Evolutionary conservation across 2,888 invertebrate species (phyloP).

Genomic region (Tenthredo notha): DNA sequence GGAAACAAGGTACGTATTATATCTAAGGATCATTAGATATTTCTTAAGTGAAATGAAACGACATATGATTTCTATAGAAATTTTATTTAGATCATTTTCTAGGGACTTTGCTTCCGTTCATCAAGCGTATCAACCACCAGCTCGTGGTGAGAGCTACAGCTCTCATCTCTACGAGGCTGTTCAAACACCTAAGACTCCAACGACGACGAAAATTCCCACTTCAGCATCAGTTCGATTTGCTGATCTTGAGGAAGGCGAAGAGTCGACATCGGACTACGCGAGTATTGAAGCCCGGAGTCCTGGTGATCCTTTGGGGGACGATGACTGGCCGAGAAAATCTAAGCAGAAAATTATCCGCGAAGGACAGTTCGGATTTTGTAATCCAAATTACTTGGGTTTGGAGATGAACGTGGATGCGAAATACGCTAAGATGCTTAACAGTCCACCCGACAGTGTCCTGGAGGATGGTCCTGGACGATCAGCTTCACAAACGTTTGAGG

Average conservation of each 20-base stretch:
- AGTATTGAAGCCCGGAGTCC: slow-evolving; percentile 83
- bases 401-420: slow-evolving; percentile 77
- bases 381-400: slow-evolving; percentile 88
- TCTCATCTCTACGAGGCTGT: slow-evolving; percentile 81
- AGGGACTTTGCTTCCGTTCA: slow-evolving; percentile 79
- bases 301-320: slow-evolving; percentile 75
- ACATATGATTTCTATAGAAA: not conserved
- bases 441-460: slow-evolving; percentile 84
- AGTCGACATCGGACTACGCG: slow-evolving; percentile 88
- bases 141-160: slow-evolving; percentile 81
- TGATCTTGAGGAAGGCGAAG: slow-evolving; percentile 80
- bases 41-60: not conserved
- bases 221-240: slow-evolving; percentile 83
- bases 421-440: slow-evolving; percentile 80
- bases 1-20: slow-evolving; percentile 23
- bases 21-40: not conserved
- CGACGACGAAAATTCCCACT: slow-evolving; percentile 78
- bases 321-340: slow-evolving; percentile 70
- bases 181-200: slow-evolving; percentile 76
- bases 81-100: slow-evolving; percentile 51
- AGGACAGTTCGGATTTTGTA: slow-evolving; percentile 85
- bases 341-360: slow-evolving; percentile 71
- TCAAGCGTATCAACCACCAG: slow-evolving; percentile 80
- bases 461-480: slow-evolving; percentile 79
- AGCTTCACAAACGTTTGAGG: slow-evolving; percentile 73